A percentile compares a stretch with the other conserved stretches of the same genome.
These are phyloP conservation scores for Oxygymnocypris stewartii DNA, from an alignment of 2,113 vertebrate genomes.

Conservation along the genomic window DNA sequence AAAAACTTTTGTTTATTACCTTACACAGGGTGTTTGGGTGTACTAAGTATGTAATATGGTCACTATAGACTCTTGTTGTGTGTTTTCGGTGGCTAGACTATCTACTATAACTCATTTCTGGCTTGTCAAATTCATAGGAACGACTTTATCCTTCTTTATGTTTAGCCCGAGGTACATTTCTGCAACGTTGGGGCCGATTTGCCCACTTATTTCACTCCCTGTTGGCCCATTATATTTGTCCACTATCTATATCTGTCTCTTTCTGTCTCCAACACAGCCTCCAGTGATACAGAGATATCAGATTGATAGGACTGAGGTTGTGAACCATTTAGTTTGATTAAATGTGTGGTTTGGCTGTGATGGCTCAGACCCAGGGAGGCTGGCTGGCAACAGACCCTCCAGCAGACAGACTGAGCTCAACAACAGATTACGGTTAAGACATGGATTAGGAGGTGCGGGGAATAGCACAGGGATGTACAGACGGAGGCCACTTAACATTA, in stretches of 20 bases:
- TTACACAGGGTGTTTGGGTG: neutral
- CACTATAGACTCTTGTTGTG: neutral
- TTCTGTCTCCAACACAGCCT: slow-evolving; percentile 21
- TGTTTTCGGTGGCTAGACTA: neutral
- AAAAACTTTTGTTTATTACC: neutral
- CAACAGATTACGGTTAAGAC: slow-evolving; percentile 69
- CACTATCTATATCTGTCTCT: slow-evolving; percentile 11
- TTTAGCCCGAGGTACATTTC: slow-evolving; percentile 20
- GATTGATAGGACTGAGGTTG: slow-evolving; percentile 29
- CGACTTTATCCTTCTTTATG: neutral
- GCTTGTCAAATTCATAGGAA: neutral
- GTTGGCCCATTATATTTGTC: slow-evolving; percentile 2
- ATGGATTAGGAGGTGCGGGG: slow-evolving; percentile 66
- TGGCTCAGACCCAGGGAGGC: slow-evolving; percentile 56
- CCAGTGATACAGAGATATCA: slow-evolving; percentile 6
- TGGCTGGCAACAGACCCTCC: slow-evolving; percentile 48
- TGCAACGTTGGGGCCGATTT: slow-evolving; percentile 6
- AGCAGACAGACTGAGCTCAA: slow-evolving; percentile 68
- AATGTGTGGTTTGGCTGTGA: slow-evolving; percentile 66
- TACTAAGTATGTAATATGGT: neutral
- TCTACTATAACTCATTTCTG: slow-evolving; percentile 28
- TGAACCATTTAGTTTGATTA: slow-evolving; percentile 63
- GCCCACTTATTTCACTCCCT: slow-evolving; percentile 19
- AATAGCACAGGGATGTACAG: slow-evolving; percentile 66
- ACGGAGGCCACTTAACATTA: slow-evolving; percentile 67